These are phyloP conservation scores for Tachystola acroxantha DNA, from an alignment of 2,888 invertebrate species.

Conservation along the genomic window DNA sequence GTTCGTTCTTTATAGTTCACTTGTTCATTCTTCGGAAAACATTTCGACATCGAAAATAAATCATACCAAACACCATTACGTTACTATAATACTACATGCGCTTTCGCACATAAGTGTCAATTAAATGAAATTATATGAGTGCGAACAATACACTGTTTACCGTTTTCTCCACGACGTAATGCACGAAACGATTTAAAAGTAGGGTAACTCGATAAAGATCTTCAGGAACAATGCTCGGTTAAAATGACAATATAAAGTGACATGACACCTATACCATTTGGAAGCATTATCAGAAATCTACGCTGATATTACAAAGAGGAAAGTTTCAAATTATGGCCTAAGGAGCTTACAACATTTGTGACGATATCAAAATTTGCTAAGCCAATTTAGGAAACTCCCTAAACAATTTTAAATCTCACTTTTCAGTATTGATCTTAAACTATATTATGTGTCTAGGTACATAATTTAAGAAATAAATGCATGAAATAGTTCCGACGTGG, in stretches of 20 bases:
- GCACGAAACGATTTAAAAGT: constrained; percentile 29
- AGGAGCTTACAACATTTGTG: too few relatives aligned
- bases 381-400: too few relatives aligned
- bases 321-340: too few relatives aligned
- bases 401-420: too few relatives aligned
- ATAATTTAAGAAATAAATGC: too few relatives aligned
- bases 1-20: too few relatives aligned
- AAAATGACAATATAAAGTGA: constrained; percentile 9
- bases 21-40: neutral
- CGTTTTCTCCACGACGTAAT: constrained; percentile 8
- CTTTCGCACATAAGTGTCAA: constrained; percentile 36
- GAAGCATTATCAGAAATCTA: neutral
- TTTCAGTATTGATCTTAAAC: too few relatives aligned
- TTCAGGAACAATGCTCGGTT: constrained; percentile 27
- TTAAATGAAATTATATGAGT: constrained; percentile 31
- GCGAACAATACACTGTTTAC: constrained; percentile 29
- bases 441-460: too few relatives aligned
- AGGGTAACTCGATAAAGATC: constrained; percentile 34
- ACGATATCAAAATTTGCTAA: too few relatives aligned
- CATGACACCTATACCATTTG: constrained; percentile 1
- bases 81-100: constrained; percentile 13
- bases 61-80: constrained; percentile 10
- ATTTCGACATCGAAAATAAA: constrained; percentile 7
- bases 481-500: too few relatives aligned
- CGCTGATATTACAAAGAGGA: neutral